Evolutionary conservation across 2,888 invertebrate genomes (phyloP).

Genomic region (Apotomis turbidana): DNA sequence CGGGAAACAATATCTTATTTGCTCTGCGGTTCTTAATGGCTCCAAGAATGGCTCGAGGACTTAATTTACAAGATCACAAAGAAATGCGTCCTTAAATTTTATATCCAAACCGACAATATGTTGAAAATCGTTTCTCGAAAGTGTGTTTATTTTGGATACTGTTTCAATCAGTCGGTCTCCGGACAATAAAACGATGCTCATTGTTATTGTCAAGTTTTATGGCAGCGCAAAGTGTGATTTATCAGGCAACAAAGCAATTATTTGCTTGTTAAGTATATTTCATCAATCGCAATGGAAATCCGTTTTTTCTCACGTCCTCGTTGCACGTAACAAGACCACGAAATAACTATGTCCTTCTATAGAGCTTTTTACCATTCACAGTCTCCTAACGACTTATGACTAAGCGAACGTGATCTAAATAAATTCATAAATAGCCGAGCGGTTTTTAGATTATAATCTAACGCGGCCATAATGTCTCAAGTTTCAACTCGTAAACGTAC

Average conservation of each 20-base stretch:
- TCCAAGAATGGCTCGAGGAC: slow-evolving; percentile 62
- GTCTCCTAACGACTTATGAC: slow-evolving; percentile 72
- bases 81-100: slow-evolving; percentile 75
- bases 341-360: slow-evolving; percentile 65
- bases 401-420: slow-evolving; percentile 77
- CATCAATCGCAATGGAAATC: slow-evolving; percentile 47
- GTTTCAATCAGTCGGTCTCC: slow-evolving; percentile 65
- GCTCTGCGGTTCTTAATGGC: slow-evolving; percentile 71
- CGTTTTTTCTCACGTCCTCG: slow-evolving; percentile 71
- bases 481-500: slow-evolving; percentile 67
- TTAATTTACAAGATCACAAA: slow-evolving; percentile 74
- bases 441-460: slow-evolving; percentile 71
- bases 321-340: slow-evolving; percentile 60
- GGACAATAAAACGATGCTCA: slow-evolving; percentile 66
- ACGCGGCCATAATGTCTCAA: slow-evolving; percentile 69
- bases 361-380: slow-evolving; percentile 62
- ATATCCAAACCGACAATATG: slow-evolving; percentile 76
- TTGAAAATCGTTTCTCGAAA: slow-evolving; percentile 54
- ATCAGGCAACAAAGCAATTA: slow-evolving; percentile 68
- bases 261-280: slow-evolving; percentile 42
- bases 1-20: slow-evolving; percentile 60
- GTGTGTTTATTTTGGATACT: slow-evolving; percentile 62
- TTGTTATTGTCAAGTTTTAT: slow-evolving; percentile 69
- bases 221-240: slow-evolving; percentile 73
- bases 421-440: slow-evolving; percentile 64